Percentiles rank a stretch among this genome's conserved stretches.
Evolutionary conservation across 2,888 invertebrate genomes (phyloP).

Genomic region (Limnephilus rhombicus): DNA sequence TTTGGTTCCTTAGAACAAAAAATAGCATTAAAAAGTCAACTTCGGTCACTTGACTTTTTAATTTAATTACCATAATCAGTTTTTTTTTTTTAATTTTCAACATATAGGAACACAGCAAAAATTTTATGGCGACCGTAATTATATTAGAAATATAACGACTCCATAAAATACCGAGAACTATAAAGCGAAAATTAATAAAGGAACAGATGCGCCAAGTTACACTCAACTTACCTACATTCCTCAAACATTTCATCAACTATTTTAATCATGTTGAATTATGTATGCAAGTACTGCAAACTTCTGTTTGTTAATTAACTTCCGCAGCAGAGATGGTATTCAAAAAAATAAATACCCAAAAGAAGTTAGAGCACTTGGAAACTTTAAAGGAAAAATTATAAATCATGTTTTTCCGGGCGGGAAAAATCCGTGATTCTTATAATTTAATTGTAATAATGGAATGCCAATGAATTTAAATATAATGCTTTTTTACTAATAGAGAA

Average conservation of each 20-base stretch:
- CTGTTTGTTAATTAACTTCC: neutral
- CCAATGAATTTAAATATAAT: neutral
- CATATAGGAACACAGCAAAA: neutral
- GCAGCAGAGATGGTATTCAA: neutral
- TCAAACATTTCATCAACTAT: constrained; percentile 5
- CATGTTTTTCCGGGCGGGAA: neutral
- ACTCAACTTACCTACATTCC: neutral
- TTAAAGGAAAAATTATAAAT: neutral
- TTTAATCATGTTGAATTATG: constrained; percentile 11
- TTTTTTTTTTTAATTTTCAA: neutral
- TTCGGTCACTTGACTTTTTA: neutral
- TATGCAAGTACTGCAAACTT: neutral
- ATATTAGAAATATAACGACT: constrained; percentile 29
- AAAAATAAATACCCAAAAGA: neutral
- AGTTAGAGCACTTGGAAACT: neutral
- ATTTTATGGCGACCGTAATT: neutral
- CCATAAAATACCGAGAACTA: constrained; percentile 10
- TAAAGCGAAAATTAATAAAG: constrained; percentile 40
- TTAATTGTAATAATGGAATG: neutral
- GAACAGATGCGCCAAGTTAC: constrained; percentile 30
- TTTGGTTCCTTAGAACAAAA: too few relatives aligned
- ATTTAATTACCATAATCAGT: neutral
- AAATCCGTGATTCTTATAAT: neutral
- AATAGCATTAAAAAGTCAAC: neutral
- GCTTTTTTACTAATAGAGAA: too few relatives aligned